Evolutionary conservation across 2,113 vertebrate species (phyloP).

Genomic region (Lophotis ruficrista): DNA sequence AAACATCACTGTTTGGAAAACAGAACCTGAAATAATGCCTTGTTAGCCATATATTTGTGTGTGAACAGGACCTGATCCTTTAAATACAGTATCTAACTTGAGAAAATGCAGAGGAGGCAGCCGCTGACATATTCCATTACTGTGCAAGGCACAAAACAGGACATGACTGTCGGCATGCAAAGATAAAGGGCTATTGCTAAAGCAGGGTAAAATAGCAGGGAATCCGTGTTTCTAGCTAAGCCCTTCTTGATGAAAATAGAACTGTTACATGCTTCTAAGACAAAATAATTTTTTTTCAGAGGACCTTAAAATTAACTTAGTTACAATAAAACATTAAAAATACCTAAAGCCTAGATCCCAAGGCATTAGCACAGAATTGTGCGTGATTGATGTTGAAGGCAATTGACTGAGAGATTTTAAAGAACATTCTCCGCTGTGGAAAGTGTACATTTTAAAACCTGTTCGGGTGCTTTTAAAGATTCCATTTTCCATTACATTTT

Average conservation of each 20-base stretch:
- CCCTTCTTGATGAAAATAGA: not conserved
- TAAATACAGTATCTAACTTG: not conserved
- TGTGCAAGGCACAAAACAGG: not conserved
- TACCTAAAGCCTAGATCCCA: not conserved
- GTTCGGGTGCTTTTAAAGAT: not conserved
- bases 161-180: not conserved
- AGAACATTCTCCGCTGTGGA: not conserved
- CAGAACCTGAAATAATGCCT: not conserved
- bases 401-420: not conserved
- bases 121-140: not conserved
- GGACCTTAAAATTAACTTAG: not conserved
- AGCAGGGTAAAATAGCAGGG: not conserved
- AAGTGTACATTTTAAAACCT: not conserved
- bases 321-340: not conserved
- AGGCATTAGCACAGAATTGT: not conserved
- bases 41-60: not conserved
- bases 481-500: not conserved
- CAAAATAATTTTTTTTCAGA: not conserved
- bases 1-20: not conserved
- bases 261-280: not conserved
- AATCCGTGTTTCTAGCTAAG: not conserved
- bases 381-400: not conserved
- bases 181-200: not conserved
- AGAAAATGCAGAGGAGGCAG: not conserved
- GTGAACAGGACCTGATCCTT: not conserved